Evolutionary conservation across 2,888 invertebrate species (phyloP).

Genomic region (Dicycla oo): DNA sequence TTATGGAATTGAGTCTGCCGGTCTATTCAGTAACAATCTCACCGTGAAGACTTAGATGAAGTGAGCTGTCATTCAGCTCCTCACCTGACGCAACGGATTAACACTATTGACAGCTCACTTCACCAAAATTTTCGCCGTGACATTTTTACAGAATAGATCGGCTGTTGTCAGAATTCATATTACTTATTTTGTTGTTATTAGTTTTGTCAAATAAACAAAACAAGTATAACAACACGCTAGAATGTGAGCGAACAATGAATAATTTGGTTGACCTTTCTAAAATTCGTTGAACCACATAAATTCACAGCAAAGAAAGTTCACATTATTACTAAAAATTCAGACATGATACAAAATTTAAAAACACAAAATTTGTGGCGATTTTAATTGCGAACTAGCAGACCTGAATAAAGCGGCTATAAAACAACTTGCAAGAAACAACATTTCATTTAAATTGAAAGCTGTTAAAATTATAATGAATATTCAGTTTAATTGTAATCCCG

Average conservation of each 20-base stretch:
- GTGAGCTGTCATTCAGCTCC: too few species aligned
- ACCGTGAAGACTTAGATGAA: too few species aligned
- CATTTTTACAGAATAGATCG: not conserved
- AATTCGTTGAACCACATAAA: too few species aligned
- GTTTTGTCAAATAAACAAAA: not conserved
- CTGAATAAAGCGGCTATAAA: not conserved
- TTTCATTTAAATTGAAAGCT: constrained; percentile 9
- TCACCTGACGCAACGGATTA: too few species aligned
- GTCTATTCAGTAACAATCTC: not conserved
- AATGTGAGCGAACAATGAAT: not conserved
- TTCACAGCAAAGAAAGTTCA: not conserved
- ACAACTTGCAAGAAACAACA: not conserved
- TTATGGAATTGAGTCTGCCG: constrained; percentile 8
- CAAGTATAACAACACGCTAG: not conserved
- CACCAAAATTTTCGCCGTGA: not conserved
- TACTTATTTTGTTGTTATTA: not conserved
- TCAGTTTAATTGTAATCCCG: not conserved
- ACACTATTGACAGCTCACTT: not conserved
- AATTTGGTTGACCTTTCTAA: too few species aligned
- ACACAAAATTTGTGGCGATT: not conserved
- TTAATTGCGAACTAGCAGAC: not conserved
- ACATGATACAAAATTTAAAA: not conserved
- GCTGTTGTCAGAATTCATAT: not conserved
- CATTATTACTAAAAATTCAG: not conserved
- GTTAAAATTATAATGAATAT: constrained; percentile 19